A percentile compares a stretch with the other conserved stretches of the same genome.
These are phyloP conservation scores for Tenthredo scrophulariae DNA, from an alignment of 2,888 invertebrate species.

Conservation along the genomic window DNA sequence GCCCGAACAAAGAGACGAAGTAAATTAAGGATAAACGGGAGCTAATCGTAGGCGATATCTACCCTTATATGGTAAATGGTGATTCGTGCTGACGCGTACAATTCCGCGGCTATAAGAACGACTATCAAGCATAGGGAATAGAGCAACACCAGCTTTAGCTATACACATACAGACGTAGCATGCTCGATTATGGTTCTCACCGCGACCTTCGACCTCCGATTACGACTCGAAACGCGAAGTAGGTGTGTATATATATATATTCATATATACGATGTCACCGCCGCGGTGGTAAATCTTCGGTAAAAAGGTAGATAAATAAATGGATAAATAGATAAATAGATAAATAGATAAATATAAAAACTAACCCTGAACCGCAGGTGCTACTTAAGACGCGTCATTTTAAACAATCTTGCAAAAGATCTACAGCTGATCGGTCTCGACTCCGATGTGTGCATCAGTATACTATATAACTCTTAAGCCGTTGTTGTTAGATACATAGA, in stretches of 20 bases:
- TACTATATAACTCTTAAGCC: background rate
- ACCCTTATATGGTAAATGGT: slow-evolving; percentile 43
- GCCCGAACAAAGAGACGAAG: slow-evolving; percentile 26
- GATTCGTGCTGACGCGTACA: slow-evolving; percentile 43
- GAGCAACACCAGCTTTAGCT: background rate
- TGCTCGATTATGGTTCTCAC: slow-evolving; percentile 35
- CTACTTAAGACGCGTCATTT: slow-evolving; percentile 31
- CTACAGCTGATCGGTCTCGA: background rate
- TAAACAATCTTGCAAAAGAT: slow-evolving; percentile 1
- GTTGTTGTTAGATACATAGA: background rate
- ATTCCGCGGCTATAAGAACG: slow-evolving; percentile 1
- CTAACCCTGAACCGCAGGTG: slow-evolving; percentile 41
- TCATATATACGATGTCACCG: background rate
- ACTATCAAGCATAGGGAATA: background rate
- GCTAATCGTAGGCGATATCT: slow-evolving; percentile 20
- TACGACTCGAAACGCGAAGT: slow-evolving; percentile 39
- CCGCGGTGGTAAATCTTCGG: background rate
- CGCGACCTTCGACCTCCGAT: slow-evolving; percentile 48
- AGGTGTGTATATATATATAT: background rate
- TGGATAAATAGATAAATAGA: background rate
- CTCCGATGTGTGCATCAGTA: background rate
- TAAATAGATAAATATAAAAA: background rate
- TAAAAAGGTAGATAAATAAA: background rate
- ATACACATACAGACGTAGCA: background rate
- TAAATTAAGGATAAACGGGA: slow-evolving; percentile 32